phyloP scores from a whole-genome alignment of 2,797 vertebrate species.

The Myotis myotis region DNA sequence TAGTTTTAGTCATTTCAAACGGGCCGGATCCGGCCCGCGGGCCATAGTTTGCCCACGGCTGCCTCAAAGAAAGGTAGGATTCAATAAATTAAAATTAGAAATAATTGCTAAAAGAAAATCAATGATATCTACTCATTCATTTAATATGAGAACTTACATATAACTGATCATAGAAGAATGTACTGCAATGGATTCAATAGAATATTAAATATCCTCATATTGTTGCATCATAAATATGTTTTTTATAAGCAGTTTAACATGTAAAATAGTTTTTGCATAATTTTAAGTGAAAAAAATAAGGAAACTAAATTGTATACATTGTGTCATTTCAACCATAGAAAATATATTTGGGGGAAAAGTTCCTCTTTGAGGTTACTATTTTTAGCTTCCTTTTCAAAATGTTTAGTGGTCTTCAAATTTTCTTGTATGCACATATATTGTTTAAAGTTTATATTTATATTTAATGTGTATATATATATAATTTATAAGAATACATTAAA shows the following conservation, averaged over 20 bases:
- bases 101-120: neutral
- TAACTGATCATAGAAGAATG: neutral
- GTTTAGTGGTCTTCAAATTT: neutral
- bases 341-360: neutral
- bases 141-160: neutral
- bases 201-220: neutral
- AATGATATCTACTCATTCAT: neutral
- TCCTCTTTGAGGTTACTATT: neutral
- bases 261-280: neutral
- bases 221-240: neutral
- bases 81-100: neutral
- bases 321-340: neutral
- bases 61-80: neutral
- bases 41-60: too few species aligned
- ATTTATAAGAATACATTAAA: neutral
- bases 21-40: too few species aligned
- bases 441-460: neutral
- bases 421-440: neutral
- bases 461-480: neutral
- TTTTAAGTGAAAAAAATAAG: conserved; percentile 1
- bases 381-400: conserved; percentile 33
- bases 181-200: neutral
- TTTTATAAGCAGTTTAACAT: neutral
- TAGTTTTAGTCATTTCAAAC: too few species aligned
- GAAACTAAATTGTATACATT: neutral